Conservation (phyloP, 2,797 vertebrate genomes). For the Hydrophis major region DNA sequence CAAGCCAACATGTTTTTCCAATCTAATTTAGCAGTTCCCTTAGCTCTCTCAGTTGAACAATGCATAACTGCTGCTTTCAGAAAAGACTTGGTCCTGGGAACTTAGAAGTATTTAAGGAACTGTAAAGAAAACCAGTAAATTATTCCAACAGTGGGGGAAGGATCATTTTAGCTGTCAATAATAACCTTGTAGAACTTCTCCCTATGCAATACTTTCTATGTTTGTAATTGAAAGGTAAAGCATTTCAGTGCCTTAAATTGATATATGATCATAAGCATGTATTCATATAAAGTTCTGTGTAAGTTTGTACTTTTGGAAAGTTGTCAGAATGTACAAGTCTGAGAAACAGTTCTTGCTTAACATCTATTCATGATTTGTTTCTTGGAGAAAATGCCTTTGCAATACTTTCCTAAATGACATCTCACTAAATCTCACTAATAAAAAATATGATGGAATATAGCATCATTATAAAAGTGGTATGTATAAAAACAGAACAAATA, state of each 20-base stretch:
- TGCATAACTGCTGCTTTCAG: background rate
- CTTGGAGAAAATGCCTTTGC: background rate
- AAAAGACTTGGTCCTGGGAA: background rate
- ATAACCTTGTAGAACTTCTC: background rate
- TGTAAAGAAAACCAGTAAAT: background rate
- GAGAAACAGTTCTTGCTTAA: background rate
- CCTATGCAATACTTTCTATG: background rate
- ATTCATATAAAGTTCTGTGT: background rate
- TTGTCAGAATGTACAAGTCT: background rate
- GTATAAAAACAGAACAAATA: background rate
- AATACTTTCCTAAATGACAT: background rate
- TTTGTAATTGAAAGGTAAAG: background rate
- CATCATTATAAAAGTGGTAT: background rate
- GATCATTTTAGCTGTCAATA: background rate
- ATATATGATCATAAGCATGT: background rate
- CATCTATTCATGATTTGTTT: constrained; percentile 17
- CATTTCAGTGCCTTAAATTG: background rate
- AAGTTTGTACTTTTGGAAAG: background rate
- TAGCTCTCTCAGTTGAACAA: background rate
- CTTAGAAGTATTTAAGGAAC: background rate
- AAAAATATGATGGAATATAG: background rate
- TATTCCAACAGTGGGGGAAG: background rate
- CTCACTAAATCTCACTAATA: background rate
- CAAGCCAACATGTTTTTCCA: no score
- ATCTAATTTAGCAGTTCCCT: background rate